Evolutionary conservation across 2,113 vertebrate species (phyloP).

Genomic region (Serilophus lunatus): DNA sequence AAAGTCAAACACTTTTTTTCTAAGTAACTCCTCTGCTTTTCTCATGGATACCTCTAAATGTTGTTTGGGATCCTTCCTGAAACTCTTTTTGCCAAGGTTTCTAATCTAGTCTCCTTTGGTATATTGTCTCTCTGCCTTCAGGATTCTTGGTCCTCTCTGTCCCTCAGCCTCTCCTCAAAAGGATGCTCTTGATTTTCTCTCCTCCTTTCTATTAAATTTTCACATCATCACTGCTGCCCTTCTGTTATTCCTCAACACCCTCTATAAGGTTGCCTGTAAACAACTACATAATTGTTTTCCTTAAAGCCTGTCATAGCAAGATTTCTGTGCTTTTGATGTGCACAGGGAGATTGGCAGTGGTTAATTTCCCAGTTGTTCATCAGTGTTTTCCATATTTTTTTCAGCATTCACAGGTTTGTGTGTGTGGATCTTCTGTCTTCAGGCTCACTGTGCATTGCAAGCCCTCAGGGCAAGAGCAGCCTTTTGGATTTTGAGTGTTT

Average conservation of each 20-base stretch:
- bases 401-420: not conserved
- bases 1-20: not conserved
- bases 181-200: not conserved
- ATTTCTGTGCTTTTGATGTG: not conserved
- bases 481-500: not conserved
- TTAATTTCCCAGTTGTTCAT: not conserved
- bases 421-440: not conserved
- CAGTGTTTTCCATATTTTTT: not conserved
- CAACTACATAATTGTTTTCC: not conserved
- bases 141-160: not conserved
- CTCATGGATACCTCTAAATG: not conserved
- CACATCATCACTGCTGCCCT: not conserved
- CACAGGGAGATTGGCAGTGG: not conserved
- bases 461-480: not conserved
- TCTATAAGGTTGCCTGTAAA: not conserved
- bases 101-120: not conserved
- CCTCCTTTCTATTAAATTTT: not conserved
- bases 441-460: not conserved
- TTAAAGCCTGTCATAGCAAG: not conserved
- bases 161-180: not conserved
- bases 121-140: not conserved
- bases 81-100: not conserved
- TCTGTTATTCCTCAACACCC: not conserved
- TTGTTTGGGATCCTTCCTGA: not conserved
- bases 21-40: not conserved